Base-by-base conservation (phyloP, 30 jellyfish, hydroid and myxozoan species). In the Morbakka virulenta region DNA sequence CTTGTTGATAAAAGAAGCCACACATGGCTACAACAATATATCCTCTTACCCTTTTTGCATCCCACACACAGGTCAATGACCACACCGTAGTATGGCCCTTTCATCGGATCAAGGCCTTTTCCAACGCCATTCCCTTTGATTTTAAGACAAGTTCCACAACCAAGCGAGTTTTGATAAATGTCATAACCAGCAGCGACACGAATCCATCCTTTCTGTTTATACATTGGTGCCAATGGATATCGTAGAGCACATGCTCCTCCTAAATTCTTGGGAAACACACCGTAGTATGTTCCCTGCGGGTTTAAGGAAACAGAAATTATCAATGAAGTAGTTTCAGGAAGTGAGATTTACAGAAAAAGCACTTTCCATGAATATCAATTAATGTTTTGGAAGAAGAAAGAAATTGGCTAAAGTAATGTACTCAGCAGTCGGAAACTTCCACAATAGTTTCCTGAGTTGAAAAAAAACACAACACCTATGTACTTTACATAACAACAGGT, bases 121-220 rank as follows among this genome's bases (percentile, higher is more conserved):
- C 79, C 79, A 4, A 57, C 71, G 24, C 91, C 91, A 0, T 83
- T 67, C 22, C 84, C 87, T 48, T 83, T 88, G 25, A 83, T 32
- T 65, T 83, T 83, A 64, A 83, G 50, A 21, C 95, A 83, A 66
- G 72, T 51, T 52, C 95, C 85, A 25, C 95, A 83, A 17, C 86
- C 84, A 1, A 83, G 72, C 11, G 88, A 72, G 20, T 64, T 30
- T 31, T 83, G 82, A 50, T 62, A 83, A 50, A 65, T 77, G 0
- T 77, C 82, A 64, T 79, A 75, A 2, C 97, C 96, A 3, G 89
- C 94, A 0, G 97, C 95, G 14, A 83, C 97, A 62, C 86, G 73
- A 31, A 72, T 83, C 95, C 95, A 83, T 12, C 81, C 81, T 50
- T 83, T 83, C 76, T 83, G 95, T 2, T 35, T 83, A 35, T 6